These are phyloP conservation scores for Thelaira solivaga DNA, from an alignment of 2,888 invertebrate species.

Conservation along the genomic window DNA sequence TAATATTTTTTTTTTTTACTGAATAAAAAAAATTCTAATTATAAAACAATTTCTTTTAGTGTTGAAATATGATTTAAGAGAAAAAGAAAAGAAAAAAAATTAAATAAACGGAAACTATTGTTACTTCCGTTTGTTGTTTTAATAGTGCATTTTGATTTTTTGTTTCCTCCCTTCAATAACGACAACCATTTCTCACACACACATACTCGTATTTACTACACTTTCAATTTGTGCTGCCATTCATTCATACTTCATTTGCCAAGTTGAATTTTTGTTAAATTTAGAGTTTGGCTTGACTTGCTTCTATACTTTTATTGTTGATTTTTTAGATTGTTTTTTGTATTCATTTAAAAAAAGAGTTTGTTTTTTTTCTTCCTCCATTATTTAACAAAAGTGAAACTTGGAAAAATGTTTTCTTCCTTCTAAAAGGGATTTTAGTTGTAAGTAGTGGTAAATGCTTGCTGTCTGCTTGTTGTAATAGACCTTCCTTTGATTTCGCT, in stretches of 20 bases:
- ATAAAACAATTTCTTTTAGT: too few species aligned
- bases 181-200: neutral
- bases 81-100: neutral
- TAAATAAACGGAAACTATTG: constrained; percentile 55
- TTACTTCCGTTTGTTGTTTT: constrained; percentile 60
- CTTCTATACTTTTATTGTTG: neutral
- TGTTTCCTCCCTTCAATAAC: constrained; percentile 32
- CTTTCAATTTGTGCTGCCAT: constrained; percentile 3
- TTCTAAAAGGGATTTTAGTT: constrained; percentile 13
- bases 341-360: neutral
- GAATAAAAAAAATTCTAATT: too few species aligned
- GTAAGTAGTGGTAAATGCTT: neutral
- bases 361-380: neutral
- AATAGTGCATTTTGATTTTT: constrained; percentile 52
- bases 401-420: constrained; percentile 44
- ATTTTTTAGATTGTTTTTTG: neutral
- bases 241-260: constrained; percentile 30
- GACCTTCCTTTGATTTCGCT: constrained; percentile 48
- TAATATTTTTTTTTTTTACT: too few species aligned
- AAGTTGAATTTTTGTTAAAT: constrained; percentile 11
- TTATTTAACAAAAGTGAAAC: constrained; percentile 60
- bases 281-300: constrained; percentile 25
- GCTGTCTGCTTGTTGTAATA: constrained; percentile 5
- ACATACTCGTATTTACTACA: neutral
- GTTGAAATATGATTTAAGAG: neutral